These are phyloP conservation scores for Aphidius ervi DNA, from an alignment of 1,140 invertebrate genomes.

Conservation along the genomic window DNA sequence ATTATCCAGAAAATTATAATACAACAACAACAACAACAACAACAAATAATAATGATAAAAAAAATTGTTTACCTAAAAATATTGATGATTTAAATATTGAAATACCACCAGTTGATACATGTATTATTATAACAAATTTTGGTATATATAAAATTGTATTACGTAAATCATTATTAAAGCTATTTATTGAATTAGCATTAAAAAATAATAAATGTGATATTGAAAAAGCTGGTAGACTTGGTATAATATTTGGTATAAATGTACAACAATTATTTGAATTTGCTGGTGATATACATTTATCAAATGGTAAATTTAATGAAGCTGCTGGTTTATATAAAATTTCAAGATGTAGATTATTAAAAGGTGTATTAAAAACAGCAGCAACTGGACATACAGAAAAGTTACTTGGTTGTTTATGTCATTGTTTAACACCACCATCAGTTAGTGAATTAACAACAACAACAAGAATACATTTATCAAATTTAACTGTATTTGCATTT, in stretches of 20 bases:
- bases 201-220: conserved; percentile 51
- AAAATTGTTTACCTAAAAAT: conserved; percentile 48
- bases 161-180: conserved; percentile 60
- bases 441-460: conserved; percentile 57
- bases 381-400: conserved; percentile 66
- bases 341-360: conserved; percentile 65
- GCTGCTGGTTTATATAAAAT: conserved; percentile 70
- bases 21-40: conserved; percentile 30
- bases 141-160: conserved; percentile 66
- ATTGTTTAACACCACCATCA: conserved; percentile 55
- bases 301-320: conserved; percentile 60
- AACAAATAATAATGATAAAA: conserved; percentile 33
- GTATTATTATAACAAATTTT: conserved; percentile 66
- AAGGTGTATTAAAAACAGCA: conserved; percentile 70
- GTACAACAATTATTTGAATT: conserved; percentile 67
- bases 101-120: conserved; percentile 59
- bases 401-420: conserved; percentile 61
- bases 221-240: conserved; percentile 57
- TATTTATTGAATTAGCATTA: conserved; percentile 65
- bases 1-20: conserved; percentile 35
- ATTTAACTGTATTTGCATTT: conserved; percentile 65
- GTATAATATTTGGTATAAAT: conserved; percentile 62
- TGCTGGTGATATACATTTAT: conserved; percentile 67
- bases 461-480: conserved; percentile 65
- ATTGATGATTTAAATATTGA: conserved; percentile 55